Base-by-base conservation (phyloP, 2,113 vertebrate genomes). In the Pelecanoides urinatrix region DNA sequence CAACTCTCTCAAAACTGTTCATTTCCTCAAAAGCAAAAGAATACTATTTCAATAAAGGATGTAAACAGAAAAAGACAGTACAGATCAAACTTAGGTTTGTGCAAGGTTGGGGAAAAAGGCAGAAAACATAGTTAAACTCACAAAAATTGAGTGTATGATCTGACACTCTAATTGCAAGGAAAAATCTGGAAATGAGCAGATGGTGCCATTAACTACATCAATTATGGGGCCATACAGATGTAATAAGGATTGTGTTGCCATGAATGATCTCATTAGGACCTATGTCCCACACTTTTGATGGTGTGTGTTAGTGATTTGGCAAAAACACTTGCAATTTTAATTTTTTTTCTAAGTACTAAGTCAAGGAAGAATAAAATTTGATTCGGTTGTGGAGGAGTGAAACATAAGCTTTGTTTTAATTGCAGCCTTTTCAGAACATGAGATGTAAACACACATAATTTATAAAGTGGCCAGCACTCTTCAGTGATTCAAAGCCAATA, bases 131-230 rank as follows among this genome's bases (percentile, higher is more conserved):
- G 36, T n/a, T 75, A 81, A 83, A 71, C 27, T 78, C 7, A 58
- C 44, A 62, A 86, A 88, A 92, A 76, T 20, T 9, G 11, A 86
- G 49, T 61, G 26, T 65, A 32, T 62, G 16, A 58, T 86, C 11
- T 81, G 42, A 53, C 44, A 86, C 17, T 68, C 15, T 92, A 92
- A 77, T 62, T 94, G 72, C 34, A 93, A 93, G 16, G n/a, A 95
- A 85, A 94, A 66, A 34, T 88, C 16, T 61, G 44, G 47, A 84
- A 96, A 83, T 78, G 73, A 97, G 80, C 93, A 96, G 87, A 96
- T 96, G 95, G 92, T 80, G 30, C 49, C 56, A 93, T 95, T 95
- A 96, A 86, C 91, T 89, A 76, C 80, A 79, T 89, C 52, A 80
- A 58, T 97, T 93, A 79, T 72, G 79, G 14, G 22, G 7, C 88